A percentile compares a stretch with the other conserved stretches of the same genome.
These are phyloP conservation scores for Coronaproctus castanopsis DNA, from an alignment of 2,888 invertebrate genomes.

Conservation along the genomic window DNA sequence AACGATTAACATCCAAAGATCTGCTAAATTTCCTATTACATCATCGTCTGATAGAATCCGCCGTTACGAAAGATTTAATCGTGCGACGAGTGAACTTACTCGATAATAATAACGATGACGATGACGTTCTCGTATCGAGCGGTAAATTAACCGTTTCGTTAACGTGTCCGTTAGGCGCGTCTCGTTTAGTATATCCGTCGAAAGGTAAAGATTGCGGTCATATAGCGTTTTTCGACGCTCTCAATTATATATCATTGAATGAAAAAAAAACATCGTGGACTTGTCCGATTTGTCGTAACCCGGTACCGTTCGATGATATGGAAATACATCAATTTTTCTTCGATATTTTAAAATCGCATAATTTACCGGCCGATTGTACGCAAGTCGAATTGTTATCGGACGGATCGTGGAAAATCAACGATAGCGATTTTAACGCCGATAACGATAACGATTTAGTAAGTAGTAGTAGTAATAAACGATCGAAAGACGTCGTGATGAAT, in stretches of 20 bases:
- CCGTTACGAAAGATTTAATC: neutral
- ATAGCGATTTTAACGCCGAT: conserved; percentile 19
- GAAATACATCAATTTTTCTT: conserved; percentile 48
- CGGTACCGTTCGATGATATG: conserved; percentile 31
- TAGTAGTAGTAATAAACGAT: neutral
- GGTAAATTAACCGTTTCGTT: conserved; percentile 69
- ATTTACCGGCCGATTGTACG: conserved; percentile 45
- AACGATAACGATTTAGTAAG: neutral
- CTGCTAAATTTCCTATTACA: conserved; percentile 34
- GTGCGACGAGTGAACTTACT: neutral
- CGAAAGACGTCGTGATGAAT: neutral
- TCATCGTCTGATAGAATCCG: neutral
- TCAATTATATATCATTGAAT: conserved; percentile 89
- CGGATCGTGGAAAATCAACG: conserved; percentile 61
- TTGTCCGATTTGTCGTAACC: conserved; percentile 91
- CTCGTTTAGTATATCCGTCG: conserved; percentile 76
- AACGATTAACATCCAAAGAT: conserved; percentile 64
- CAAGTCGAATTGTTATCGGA: conserved; percentile 69
- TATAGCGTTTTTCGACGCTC: conserved; percentile 94
- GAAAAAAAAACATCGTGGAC: conserved; percentile 96
- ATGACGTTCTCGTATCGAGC: conserved; percentile 64
- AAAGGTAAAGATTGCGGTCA: conserved; percentile 81
- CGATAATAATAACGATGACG: conserved; percentile 50
- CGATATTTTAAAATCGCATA: conserved; percentile 53
- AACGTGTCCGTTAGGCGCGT: conserved; percentile 82